A percentile compares a stretch with the other conserved stretches of the same genome.
Conservation (phyloP, 2,113 vertebrate species). For the Hydropotes inermis region DNA sequence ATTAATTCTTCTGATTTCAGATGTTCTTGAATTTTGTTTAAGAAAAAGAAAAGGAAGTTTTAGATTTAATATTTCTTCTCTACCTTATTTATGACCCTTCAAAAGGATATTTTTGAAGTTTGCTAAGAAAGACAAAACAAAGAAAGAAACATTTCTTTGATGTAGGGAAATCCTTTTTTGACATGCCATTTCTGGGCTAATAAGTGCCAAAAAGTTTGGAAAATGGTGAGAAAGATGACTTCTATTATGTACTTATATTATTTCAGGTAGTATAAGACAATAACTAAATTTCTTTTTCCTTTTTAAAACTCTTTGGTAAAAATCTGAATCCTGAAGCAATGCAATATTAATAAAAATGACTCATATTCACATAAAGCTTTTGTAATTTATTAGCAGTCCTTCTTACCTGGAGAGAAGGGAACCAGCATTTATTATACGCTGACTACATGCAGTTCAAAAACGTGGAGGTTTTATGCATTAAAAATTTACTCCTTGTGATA, state of each 20-base stretch:
- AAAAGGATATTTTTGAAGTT: constrained; percentile 32
- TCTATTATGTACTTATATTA: not conserved
- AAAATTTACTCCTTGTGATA: not conserved
- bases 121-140: constrained; percentile 27
- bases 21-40: not conserved
- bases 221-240: not conserved
- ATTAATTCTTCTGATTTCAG: not conserved
- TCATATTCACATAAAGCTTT: not conserved
- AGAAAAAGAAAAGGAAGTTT: not conserved
- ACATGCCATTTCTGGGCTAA: not conserved
- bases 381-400: constrained; percentile 29
- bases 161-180: constrained; percentile 19
- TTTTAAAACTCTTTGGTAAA: constrained; percentile 3
- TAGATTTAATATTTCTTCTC: constrained; percentile 29
- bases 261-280: not conserved
- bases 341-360: not conserved
- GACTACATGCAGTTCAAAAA: not conserved
- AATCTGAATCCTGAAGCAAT: not conserved
- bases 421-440: not conserved
- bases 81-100: constrained; percentile 8
- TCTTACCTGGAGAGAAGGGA: not conserved
- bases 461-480: not conserved
- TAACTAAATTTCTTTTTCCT: not conserved
- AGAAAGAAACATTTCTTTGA: constrained; percentile 23
- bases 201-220: constrained; percentile 12